Evolutionary conservation across 2,113 vertebrate genomes (phyloP).

Genomic region (Mastomys coucha): DNA sequence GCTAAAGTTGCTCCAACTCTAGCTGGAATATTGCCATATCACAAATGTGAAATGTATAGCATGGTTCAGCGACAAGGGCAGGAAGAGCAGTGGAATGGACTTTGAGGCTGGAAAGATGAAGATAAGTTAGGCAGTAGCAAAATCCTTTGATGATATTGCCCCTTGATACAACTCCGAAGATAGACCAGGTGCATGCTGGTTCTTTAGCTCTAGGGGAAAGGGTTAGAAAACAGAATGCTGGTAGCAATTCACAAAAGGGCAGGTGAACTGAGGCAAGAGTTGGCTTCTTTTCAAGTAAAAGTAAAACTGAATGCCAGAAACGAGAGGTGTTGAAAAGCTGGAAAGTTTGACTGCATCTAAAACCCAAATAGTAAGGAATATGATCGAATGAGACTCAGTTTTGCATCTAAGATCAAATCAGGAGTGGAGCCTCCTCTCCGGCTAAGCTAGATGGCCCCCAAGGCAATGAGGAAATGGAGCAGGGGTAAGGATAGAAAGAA

Average conservation of each 20-base stretch:
- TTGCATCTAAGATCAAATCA: slow-evolving; percentile 19
- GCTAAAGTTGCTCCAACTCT: slow-evolving; percentile 52
- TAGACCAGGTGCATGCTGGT: slow-evolving; percentile 1
- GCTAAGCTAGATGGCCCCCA: neutral
- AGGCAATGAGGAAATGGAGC: neutral
- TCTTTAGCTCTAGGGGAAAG: slow-evolving; percentile 64
- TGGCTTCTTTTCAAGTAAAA: slow-evolving; percentile 74
- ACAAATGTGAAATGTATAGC: slow-evolving; percentile 9
- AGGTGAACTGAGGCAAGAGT: slow-evolving; percentile 69
- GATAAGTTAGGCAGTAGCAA: neutral
- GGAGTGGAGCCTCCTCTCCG: slow-evolving; percentile 20
- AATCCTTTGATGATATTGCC: slow-evolving; percentile 34
- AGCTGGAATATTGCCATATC: slow-evolving; percentile 10
- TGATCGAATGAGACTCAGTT: slow-evolving; percentile 25
- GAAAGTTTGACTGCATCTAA: slow-evolving; percentile 56
- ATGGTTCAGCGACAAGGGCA: neutral
- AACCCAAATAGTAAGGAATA: slow-evolving; percentile 51
- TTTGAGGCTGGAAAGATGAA: slow-evolving; percentile 49
- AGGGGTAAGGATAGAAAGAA: neutral
- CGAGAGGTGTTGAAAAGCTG: slow-evolving; percentile 69
- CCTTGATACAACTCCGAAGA: slow-evolving; percentile 42
- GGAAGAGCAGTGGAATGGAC: neutral
- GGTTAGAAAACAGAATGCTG: slow-evolving; percentile 51
- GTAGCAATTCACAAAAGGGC: slow-evolving; percentile 61
- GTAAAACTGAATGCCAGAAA: slow-evolving; percentile 69